Conservation (phyloP, 2,888 invertebrate species). For the Clivina fossor region DNA sequence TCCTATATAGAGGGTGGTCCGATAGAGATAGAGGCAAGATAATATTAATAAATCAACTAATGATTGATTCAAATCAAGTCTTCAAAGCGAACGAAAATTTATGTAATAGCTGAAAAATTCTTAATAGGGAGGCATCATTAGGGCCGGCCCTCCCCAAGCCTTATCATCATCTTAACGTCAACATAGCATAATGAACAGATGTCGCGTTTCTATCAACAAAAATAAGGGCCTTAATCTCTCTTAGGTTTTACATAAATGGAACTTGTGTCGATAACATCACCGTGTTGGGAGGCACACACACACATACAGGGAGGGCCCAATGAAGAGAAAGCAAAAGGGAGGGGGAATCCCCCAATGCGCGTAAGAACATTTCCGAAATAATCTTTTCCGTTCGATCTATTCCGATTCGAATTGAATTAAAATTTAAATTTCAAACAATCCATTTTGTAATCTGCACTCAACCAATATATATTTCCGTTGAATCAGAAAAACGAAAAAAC, state of each 20-base stretch:
- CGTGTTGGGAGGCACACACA: not conserved
- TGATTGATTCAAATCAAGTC: too few species aligned
- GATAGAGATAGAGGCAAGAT: too few species aligned
- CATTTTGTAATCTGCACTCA: slow-evolving; percentile 47
- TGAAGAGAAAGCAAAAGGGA: not conserved
- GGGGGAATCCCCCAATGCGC: not conserved
- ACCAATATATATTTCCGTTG: slow-evolving; percentile 54
- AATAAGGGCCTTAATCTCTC: not conserved
- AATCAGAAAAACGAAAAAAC: too few species aligned
- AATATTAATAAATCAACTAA: too few species aligned
- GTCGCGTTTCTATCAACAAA: too few species aligned
- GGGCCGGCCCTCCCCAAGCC: too few species aligned
- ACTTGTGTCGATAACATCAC: not conserved
- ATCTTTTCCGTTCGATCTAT: slow-evolving; percentile 41
- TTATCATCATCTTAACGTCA: too few species aligned
- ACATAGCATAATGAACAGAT: too few species aligned
- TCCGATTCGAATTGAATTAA: slow-evolving; percentile 52
- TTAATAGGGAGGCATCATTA: too few species aligned
- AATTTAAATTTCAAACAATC: slow-evolving; percentile 53
- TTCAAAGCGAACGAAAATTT: too few species aligned
- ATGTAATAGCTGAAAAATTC: too few species aligned
- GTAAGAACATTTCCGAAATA: slow-evolving; percentile 2
- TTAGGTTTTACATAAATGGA: not conserved
- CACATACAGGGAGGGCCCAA: not conserved
- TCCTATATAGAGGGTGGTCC: too few species aligned